Base-by-base conservation (phyloP, 2,888 invertebrate species). In the Lissonota sp. region DNA sequence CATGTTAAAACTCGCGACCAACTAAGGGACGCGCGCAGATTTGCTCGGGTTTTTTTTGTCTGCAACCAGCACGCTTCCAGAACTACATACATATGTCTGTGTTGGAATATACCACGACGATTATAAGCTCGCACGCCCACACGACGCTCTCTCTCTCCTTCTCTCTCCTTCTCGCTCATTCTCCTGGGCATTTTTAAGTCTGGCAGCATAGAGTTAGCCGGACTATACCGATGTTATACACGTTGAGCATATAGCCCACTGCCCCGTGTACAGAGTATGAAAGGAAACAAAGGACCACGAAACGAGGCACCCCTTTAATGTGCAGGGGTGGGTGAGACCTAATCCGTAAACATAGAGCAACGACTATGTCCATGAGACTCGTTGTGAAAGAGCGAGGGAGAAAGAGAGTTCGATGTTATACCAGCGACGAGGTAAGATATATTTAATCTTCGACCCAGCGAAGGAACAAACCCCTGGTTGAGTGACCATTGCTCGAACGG, bases 41-140 rank as follows among this genome's bases (percentile, higher is more conserved):
- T 79, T 67, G 12, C 69, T 53, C 55, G 69, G 26, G 42, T 40
- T 79, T 69, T 57, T 55, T n/a, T 63, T 44, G n/a, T 26, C 8
- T 58, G 7, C 40, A 63, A 42, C 44, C 42, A n/a, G 63, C 57
- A 76, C 64, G 63, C 73, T 73, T 73, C 64, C 55, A 66, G 49
- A 66, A 46, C 39, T 57, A 44, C 37, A 5, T 37, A 26, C 26
- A 26, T 3, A 26, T 37, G 53, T 12, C 6, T 12, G 53, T 16
- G 51, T 26, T 14, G 6, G 63, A 46, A 71, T 51, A 71, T 40
- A 42, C 14, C 40, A 51, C 42, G 51, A 42, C 66, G 74, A 66
- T 57, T 62, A 67, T 72, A 63, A 69, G 42, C 49, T 71, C 67
- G 71, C 71, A 84, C 84, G 84, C 83, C 84, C 79, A 84, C 84